phyloP scores from a whole-genome alignment of 1,140 invertebrate species.

The Protaetia brevitarsis region DNA sequence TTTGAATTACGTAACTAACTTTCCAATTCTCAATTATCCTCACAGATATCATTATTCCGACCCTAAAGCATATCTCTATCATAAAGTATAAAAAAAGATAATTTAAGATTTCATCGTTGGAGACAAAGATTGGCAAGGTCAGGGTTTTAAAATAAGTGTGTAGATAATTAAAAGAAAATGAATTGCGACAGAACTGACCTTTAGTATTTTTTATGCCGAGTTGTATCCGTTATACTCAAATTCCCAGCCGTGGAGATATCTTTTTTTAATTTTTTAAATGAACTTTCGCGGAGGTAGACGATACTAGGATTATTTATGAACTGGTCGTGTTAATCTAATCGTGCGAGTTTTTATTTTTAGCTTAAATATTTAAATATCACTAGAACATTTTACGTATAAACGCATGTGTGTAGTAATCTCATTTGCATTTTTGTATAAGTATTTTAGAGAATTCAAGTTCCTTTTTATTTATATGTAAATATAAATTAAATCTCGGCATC shows the following conservation, averaged over 20 bases:
- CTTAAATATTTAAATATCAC: not conserved
- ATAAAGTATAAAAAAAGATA: not conserved
- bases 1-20: too few relatives aligned
- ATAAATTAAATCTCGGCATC: slow-evolving; percentile 8
- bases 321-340: not conserved
- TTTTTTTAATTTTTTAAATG: not conserved
- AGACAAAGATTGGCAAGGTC: slow-evolving; percentile 14
- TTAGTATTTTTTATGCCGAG: slow-evolving; percentile 2
- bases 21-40: too few relatives aligned
- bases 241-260: not conserved
- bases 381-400: not conserved
- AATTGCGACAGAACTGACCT: slow-evolving; percentile 16
- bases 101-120: not conserved
- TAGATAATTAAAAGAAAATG: slow-evolving; percentile 5
- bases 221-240: not conserved
- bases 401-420: not conserved
- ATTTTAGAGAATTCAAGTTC: not conserved
- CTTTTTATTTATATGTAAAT: not conserved
- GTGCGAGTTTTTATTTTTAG: not conserved
- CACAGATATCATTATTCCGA: too few relatives aligned
- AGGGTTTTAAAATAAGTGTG: slow-evolving; percentile 14
- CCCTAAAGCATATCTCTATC: too few relatives aligned
- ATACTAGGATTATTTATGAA: slow-evolving; percentile 1
- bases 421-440: not conserved
- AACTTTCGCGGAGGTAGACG: not conserved